These are phyloP conservation scores for Furcula furcula DNA, from an alignment of 2,888 invertebrate genomes.

Conservation along the genomic window DNA sequence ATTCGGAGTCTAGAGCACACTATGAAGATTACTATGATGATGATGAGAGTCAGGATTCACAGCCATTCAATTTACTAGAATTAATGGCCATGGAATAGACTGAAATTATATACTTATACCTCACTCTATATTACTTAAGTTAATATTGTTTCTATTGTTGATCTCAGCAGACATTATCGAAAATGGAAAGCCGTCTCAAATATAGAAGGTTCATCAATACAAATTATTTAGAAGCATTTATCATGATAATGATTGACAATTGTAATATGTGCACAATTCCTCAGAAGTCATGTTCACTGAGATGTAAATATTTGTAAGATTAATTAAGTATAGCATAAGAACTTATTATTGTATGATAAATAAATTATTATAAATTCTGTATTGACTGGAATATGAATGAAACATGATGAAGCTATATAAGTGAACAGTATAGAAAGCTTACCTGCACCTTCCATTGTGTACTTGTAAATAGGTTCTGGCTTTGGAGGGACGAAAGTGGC, in stretches of 20 bases:
- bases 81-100: constrained; percentile 74
- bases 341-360: constrained; percentile 50
- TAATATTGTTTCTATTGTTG: constrained; percentile 28
- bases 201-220: constrained; percentile 29
- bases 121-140: constrained; percentile 38
- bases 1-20: constrained; percentile 10
- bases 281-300: constrained; percentile 37
- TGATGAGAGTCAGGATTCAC: constrained; percentile 42
- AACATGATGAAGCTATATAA: background rate
- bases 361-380: constrained; percentile 40
- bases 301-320: constrained; percentile 70
- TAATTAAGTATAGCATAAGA: constrained; percentile 61
- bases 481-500: constrained; percentile 91
- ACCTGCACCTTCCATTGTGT: constrained; percentile 93
- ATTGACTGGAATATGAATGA: constrained; percentile 58
- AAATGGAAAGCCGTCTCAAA: constrained; percentile 22
- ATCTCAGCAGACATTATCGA: constrained; percentile 31
- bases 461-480: constrained; percentile 95
- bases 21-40: constrained; percentile 43
- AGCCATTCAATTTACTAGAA: constrained; percentile 63
- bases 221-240: constrained; percentile 56
- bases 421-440: constrained; percentile 3
- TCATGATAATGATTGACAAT: constrained; percentile 6
- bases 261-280: constrained; percentile 20
- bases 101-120: constrained; percentile 36